Percentiles rank a stretch among this genome's conserved stretches.
Evolutionary conservation across 2,888 invertebrate species (phyloP).

Genomic region (Nomada fabriciana): DNA sequence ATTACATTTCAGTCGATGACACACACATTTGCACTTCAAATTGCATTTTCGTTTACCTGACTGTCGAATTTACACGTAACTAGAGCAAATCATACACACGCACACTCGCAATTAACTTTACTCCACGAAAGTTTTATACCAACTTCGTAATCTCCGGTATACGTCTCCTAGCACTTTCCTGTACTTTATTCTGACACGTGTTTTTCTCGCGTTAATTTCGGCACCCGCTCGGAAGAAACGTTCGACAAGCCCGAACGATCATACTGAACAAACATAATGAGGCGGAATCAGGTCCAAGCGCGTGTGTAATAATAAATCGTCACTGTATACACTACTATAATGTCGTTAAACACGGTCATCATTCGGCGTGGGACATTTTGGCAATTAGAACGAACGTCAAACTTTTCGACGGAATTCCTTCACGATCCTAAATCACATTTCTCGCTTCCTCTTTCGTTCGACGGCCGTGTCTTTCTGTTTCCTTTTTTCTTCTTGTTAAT

Average conservation of each 20-base stretch:
- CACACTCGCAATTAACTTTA: conserved; percentile 50
- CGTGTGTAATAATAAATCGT: conserved; percentile 33
- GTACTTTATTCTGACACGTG: conserved; percentile 28
- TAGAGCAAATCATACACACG: conserved; percentile 42
- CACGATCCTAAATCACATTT: background rate
- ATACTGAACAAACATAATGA: conserved; percentile 41
- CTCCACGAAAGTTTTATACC: conserved; percentile 38
- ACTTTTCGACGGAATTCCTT: conserved; percentile 8
- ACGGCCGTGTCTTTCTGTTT: background rate
- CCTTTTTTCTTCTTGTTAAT: background rate
- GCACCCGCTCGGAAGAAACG: conserved; percentile 15
- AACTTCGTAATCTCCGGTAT: conserved; percentile 43
- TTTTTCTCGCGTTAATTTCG: background rate
- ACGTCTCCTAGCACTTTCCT: conserved; percentile 36
- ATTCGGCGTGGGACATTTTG: conserved; percentile 36
- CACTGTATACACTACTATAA: conserved; percentile 28
- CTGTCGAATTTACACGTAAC: conserved; percentile 31
- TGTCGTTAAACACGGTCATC: conserved; percentile 20
- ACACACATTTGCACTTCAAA: conserved; percentile 27
- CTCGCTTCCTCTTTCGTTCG: background rate
- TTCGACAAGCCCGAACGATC: conserved; percentile 15
- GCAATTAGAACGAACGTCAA: conserved; percentile 22
- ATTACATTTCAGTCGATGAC: conserved; percentile 12
- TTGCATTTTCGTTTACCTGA: conserved; percentile 21
- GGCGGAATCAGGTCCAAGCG: conserved; percentile 34